Base-by-base conservation (phyloP, 2,797 vertebrate species). In the Esox masquinongy region DNA sequence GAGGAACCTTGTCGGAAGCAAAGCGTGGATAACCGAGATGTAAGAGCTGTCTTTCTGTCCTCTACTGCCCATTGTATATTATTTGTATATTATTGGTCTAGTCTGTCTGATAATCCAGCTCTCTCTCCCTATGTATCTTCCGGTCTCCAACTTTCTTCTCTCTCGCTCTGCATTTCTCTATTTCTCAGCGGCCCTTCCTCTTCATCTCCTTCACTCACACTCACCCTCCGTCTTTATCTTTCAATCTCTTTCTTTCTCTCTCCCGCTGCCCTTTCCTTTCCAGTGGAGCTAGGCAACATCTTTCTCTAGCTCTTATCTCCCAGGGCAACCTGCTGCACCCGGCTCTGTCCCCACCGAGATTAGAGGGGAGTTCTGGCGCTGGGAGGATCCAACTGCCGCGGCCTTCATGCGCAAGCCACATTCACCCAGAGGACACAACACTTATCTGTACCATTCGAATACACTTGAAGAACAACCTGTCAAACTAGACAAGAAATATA, bases 291-390 rank as follows among this genome's bases (percentile, higher is more conserved):
- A 72, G 49, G 81, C 75, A 82, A 79, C 75, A 83, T 82, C 83
- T 86, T 12, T 85, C 83, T 84, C 81, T 74, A 84, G 86, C 73
- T 74, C 83, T 75, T n/a, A 87, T 88, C 87, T 88, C 82, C 83
- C 79, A 72, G 82, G 67, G 86, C 80, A 90, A 86, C 86, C 50
- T 17, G 24, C 76, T 61, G 34, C 36, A 51, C 50, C 53, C 14
- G 53, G 68, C 63, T 50, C 61, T 56, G 73, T 78, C 76, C 1
- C 1, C 49, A 63, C 79, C 70, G 12, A 77, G 71, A 87, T 84
- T 74, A 84, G 64, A 59, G 39, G 68, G 43, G 34, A 43, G 68
- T 19, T n/a, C 53, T 24, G 68, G 22, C n/a, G 5, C 24, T 24
- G 11, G 39, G 68, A 47, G 68, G 43, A 24, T 50, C 24, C 19